Percentiles rank a stretch among this genome's conserved stretches.
phyloP scores from a whole-genome alignment of 2,113 vertebrate species.

The Myodes glareolus region DNA sequence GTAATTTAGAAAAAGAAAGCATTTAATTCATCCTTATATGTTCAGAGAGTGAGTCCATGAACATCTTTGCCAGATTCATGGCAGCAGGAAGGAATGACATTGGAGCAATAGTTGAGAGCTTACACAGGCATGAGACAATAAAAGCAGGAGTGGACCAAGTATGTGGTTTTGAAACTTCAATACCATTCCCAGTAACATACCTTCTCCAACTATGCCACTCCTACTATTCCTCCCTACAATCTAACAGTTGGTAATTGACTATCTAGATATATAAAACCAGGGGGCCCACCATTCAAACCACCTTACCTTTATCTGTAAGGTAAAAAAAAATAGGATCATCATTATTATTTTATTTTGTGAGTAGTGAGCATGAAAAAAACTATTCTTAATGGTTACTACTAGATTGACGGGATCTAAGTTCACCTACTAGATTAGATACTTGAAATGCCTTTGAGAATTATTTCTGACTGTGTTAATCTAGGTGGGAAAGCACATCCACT shows the following conservation, averaged over 20 bases:
- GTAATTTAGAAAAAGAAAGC: neutral
- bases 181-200: neutral
- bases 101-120: neutral
- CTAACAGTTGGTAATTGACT: neutral
- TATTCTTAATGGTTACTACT: neutral
- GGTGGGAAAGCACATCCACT: neutral
- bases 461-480: neutral
- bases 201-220: neutral
- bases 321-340: neutral
- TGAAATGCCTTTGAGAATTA: neutral
- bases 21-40: neutral
- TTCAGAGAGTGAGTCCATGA: neutral
- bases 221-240: neutral
- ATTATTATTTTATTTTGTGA: neutral
- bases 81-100: neutral
- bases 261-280: neutral
- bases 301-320: neutral
- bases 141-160: neutral
- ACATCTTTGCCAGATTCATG: neutral
- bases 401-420: no score
- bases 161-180: neutral
- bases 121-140: no score
- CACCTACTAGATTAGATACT: no score
- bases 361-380: neutral
- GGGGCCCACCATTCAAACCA: accelerated